Base-by-base conservation (phyloP, 2,888 invertebrate species). In the Pandemis corylana region DNA sequence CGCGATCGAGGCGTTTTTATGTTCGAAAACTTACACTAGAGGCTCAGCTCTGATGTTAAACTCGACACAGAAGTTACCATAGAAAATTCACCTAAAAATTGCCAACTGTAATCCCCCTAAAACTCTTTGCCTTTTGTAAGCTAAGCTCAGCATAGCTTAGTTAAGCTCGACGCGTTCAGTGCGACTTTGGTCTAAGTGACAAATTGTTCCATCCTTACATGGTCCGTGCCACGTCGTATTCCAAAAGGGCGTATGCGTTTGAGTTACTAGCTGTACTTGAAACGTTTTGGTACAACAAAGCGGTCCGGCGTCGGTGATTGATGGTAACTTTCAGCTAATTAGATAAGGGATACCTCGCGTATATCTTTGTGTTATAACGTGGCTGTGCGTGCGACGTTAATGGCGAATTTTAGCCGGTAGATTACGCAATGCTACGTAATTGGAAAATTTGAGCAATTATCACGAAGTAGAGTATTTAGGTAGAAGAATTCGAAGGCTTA, bases 291-390 rank as follows among this genome's bases (percentile, higher is more conserved):
- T 9, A n/a, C 7, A 7, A 7, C 49, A 36, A 46, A 13, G 53
- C 56, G 9, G 49, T 75, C 41, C 59, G n/a, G 65, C 51, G 64
- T 51, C 49, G 68, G 82, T 86, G 90, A 90, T 89, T 87, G 86
- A 88, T 89, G 85, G 81, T 81, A 83, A 81, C 84, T 83, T 83
- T 82, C 78, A 81, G 79, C 82, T 87, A 88, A 88, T 89, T 89
- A 89, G 86, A 87, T 86, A 83, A 87, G 84, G 83, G 82, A 51
- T 72, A 75, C 76, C 71, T 77, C 76, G 71, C 72, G 71, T 65
- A 70, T 76, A 78, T 78, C 78, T 80, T 76, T 77, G 12, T 61
- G 44, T 59, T 70, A 20, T 68, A 64, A 68, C 20, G 46, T 5
- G 10, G 28, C 12, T 15, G 20, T 64, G 12, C 20, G 20, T 42